Base-by-base conservation (phyloP, 92 coral and sea anemone genomes). In the Actinernus sp. region DNA sequence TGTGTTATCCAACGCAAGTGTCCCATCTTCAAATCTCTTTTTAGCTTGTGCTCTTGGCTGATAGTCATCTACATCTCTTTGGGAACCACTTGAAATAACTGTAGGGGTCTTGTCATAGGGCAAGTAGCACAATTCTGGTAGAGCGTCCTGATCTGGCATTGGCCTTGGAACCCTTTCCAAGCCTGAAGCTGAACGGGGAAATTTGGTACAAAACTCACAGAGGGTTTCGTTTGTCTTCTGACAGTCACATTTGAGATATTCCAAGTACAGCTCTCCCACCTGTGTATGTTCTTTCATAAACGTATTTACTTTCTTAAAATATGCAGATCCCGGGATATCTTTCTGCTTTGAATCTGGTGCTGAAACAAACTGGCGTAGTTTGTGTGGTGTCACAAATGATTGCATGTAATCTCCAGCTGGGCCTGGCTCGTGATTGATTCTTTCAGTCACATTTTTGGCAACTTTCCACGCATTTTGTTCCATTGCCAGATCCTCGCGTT, bases 401-500 rank as follows among this genome's bases (percentile, higher is more conserved):
- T 81, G 67, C 63, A 81, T 81, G 39, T 44, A 73, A 37, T 73
- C 77, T 49, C 76, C 69, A 27, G 77, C 85, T 68, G 71, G 78
- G 16, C 85, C 85, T 45, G 68, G 68, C 67, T 71, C 49, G 13
- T 47, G 52, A 36, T 68, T 37, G 53, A 50, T 61, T 49, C 86
- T 60, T 47, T 68, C 76, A 29, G 61, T 45, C 32, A 72, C 88
- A 72, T 81, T 58, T 43, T 33, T 16, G 26, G 82, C 81, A 34
- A 65, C 65, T 25, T 28, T 64, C 82, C 71, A 81, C 45, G 76
- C 77, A 55, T 81, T 81, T 57, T 53, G 51, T 73, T 73, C 51
- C 55, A 58, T 58, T 65, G 77, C 62, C 46, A 56, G 61, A 38
- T 74, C 67, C 67, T 82, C 68, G 16, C 57, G 66, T 55, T 56